These are phyloP conservation scores for Drosophila tani DNA, from an alignment of 1,140 invertebrate genomes.

Conservation along the genomic window DNA sequence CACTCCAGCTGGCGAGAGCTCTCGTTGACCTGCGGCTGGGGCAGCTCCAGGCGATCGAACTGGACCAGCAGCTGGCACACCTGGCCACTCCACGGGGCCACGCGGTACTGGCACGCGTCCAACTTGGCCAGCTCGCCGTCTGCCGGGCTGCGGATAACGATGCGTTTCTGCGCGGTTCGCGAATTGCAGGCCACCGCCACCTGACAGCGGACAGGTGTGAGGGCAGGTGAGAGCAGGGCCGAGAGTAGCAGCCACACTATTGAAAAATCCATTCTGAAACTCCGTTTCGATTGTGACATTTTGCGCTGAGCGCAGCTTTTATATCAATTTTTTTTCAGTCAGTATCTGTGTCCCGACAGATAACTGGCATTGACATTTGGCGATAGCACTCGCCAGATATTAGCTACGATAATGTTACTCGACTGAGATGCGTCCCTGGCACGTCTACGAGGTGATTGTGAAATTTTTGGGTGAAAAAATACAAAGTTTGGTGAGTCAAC, in stretches of 20 bases:
- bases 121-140: slow-evolving; percentile 46
- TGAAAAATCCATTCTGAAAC: slow-evolving; percentile 41
- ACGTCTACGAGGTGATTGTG: slow-evolving; percentile 11
- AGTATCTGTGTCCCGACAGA: slow-evolving; percentile 32
- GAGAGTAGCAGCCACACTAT: slow-evolving; percentile 11
- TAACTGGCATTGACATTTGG: slow-evolving; percentile 70
- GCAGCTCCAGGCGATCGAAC: slow-evolving; percentile 69
- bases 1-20: slow-evolving; percentile 36
- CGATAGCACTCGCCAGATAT: slow-evolving; percentile 43
- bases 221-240: slow-evolving; percentile 2
- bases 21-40: slow-evolving; percentile 67
- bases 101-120: slow-evolving; percentile 69
- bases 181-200: slow-evolving; percentile 57
- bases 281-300: slow-evolving; percentile 51
- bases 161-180: slow-evolving; percentile 59
- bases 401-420: slow-evolving; percentile 35
- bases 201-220: slow-evolving; percentile 40
- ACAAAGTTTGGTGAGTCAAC: not conserved
- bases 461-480: slow-evolving; percentile 13
- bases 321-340: slow-evolving; percentile 44
- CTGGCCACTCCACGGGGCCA: slow-evolving; percentile 66
- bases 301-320: slow-evolving; percentile 42
- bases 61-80: slow-evolving; percentile 77
- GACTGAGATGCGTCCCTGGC: slow-evolving; percentile 18
- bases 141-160: slow-evolving; percentile 59